Conservation (phyloP, 2,113 vertebrate genomes). For the Phalacrocorax carbo region DNA sequence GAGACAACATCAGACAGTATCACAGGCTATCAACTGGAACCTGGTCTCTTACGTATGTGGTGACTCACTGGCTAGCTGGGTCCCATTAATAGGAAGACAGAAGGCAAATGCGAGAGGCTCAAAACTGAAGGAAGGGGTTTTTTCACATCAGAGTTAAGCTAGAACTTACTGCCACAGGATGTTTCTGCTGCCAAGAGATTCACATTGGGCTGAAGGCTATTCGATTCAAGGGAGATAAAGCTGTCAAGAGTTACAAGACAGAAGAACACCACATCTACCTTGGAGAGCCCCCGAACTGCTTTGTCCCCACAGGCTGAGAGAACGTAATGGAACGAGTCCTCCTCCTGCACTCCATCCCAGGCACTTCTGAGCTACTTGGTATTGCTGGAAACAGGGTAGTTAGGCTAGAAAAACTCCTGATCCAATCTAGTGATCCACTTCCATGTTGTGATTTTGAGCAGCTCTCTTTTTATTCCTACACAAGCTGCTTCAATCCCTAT, state of each 20-base stretch:
- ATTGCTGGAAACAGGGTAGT: not conserved
- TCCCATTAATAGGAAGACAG: not conserved
- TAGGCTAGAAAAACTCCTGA: not conserved
- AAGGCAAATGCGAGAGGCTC: not conserved
- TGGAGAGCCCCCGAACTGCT: rapidly evolving
- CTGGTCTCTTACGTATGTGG: not conserved
- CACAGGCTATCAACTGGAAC: not conserved
- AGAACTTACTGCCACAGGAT: not conserved
- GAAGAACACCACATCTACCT: not conserved
- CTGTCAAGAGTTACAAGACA: not conserved
- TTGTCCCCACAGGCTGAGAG: rapidly evolving
- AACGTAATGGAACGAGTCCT: not conserved
- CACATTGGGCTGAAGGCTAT: not conserved
- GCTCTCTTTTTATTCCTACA: not conserved
- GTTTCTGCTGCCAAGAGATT: not conserved
- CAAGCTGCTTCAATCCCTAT: not conserved
- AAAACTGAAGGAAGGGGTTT: not conserved
- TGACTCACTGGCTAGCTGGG: not conserved
- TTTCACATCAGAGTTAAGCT: not conserved
- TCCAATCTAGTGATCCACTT: not conserved
- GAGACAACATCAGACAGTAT: not conserved
- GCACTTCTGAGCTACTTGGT: not conserved
- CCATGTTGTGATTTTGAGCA: not conserved
- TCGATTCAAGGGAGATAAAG: not conserved
- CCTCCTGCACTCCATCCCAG: not conserved